Conservation (phyloP, 2,888 invertebrate species). For the Drosophila crucigera region DNA sequence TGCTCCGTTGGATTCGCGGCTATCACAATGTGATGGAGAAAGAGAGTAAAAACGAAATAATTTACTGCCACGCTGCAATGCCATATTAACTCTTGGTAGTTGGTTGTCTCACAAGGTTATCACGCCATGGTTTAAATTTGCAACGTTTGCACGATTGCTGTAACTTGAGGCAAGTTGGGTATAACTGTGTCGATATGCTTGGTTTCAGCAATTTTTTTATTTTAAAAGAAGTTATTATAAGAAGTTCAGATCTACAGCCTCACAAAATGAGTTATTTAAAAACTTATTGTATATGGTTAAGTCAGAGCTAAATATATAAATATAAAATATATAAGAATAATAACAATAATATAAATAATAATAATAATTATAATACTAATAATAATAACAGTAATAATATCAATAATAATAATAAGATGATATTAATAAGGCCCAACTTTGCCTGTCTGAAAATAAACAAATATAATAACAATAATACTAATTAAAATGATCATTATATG, state of each 20-base stretch:
- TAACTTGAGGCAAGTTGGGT: conserved; percentile 21
- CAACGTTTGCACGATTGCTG: conserved; percentile 39
- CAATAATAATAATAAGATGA: not conserved
- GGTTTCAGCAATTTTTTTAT: not conserved
- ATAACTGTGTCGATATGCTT: conserved; percentile 1
- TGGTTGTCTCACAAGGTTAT: conserved; percentile 27
- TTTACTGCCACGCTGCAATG: conserved; percentile 34
- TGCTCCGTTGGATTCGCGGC: conserved; percentile 22
- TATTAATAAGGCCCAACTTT: not conserved
- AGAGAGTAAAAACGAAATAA: conserved; percentile 16
- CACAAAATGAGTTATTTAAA: not conserved
- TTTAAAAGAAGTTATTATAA: not conserved
- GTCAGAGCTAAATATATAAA: not conserved
- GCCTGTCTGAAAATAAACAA: not conserved
- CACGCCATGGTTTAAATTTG: conserved; percentile 49
- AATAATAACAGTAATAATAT: not conserved
- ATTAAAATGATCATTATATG: not conserved
- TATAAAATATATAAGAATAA: not conserved
- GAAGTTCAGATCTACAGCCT: not conserved
- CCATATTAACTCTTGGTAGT: conserved; percentile 38
- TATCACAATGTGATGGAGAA: conserved; percentile 29
- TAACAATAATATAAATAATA: not conserved
- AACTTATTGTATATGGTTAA: not conserved
- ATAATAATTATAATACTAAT: not conserved
- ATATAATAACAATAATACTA: not conserved